A percentile compares a stretch with the other conserved stretches of the same genome.
These are phyloP conservation scores for Frieseomelitta varia DNA, from an alignment of 1,140 invertebrate species.

Conservation along the genomic window DNA sequence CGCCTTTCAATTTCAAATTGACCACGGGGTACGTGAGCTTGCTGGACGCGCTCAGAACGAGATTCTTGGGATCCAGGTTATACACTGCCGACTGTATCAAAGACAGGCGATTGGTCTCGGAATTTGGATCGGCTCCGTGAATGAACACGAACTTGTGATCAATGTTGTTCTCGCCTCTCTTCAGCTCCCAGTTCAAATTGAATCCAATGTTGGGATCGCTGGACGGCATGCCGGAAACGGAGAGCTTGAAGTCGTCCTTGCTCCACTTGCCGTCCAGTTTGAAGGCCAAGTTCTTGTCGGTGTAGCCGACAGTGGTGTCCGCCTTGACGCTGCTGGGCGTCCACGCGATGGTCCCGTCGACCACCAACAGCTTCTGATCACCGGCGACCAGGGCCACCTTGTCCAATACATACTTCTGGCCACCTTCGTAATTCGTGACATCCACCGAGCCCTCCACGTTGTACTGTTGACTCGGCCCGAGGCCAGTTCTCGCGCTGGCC, in stretches of 20 bases:
- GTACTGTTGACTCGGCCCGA: conserved; percentile 78
- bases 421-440: conserved; percentile 79
- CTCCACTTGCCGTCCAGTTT: conserved; percentile 75
- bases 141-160: conserved; percentile 83
- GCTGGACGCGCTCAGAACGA: conserved; percentile 77
- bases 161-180: conserved; percentile 61
- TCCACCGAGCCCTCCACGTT: conserved; percentile 83
- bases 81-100: conserved; percentile 79
- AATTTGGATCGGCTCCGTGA: conserved; percentile 85
- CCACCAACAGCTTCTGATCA: conserved; percentile 76
- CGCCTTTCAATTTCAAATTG: conserved; percentile 80
- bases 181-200: conserved; percentile 81
- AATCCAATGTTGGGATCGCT: conserved; percentile 85
- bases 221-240: conserved; percentile 67
- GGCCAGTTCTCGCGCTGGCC: conserved; percentile 62
- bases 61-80: conserved; percentile 71
- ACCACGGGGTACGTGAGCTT: conserved; percentile 83
- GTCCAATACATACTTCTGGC: conserved; percentile 83
- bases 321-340: conserved; percentile 76
- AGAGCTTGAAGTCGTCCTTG: conserved; percentile 59
- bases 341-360: conserved; percentile 82
- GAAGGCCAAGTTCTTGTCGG: conserved; percentile 79
- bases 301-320: conserved; percentile 83
- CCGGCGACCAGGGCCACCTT: conserved; percentile 82
- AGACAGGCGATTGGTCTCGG: conserved; percentile 82